Conservation (phyloP, 2,888 invertebrate species). For the Rhingia campestris region DNA sequence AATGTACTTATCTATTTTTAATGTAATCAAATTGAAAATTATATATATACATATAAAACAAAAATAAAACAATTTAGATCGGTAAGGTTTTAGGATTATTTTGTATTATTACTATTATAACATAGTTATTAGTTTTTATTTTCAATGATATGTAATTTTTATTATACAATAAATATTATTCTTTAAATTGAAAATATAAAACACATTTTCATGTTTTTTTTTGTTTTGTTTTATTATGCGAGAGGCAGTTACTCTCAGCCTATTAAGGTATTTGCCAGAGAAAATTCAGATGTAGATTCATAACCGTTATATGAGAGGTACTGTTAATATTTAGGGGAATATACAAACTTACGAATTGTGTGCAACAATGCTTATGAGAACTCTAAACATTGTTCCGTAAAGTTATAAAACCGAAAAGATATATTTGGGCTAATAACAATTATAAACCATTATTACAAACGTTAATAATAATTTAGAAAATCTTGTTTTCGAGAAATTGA, state of each 20-base stretch:
- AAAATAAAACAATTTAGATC: slow-evolving; percentile 41
- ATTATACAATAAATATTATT: slow-evolving; percentile 69
- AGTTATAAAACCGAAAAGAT: no score
- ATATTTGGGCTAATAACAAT: no score
- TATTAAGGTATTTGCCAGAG: background rate
- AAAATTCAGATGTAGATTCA: background rate
- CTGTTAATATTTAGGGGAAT: background rate
- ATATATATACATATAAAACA: background rate
- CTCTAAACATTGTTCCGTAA: no score
- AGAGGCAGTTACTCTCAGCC: background rate
- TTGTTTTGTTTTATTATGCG: background rate
- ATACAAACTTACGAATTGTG: no score
- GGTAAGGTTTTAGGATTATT: slow-evolving; percentile 58
- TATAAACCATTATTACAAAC: no score
- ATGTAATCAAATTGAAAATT: slow-evolving; percentile 56
- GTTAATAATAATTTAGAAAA: no score
- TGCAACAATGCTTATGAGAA: no score
- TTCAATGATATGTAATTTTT: slow-evolving; percentile 68
- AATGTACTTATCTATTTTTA: slow-evolving; percentile 65
- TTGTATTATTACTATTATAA: slow-evolving; percentile 57
- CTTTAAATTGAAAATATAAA: slow-evolving; percentile 55
- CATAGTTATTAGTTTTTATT: slow-evolving; percentile 63
- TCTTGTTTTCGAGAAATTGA: no score
- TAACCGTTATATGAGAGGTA: background rate
- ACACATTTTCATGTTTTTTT: background rate